phyloP scores from a whole-genome alignment of 2,113 vertebrate genomes.

The Notarius quadriscutis region DNA sequence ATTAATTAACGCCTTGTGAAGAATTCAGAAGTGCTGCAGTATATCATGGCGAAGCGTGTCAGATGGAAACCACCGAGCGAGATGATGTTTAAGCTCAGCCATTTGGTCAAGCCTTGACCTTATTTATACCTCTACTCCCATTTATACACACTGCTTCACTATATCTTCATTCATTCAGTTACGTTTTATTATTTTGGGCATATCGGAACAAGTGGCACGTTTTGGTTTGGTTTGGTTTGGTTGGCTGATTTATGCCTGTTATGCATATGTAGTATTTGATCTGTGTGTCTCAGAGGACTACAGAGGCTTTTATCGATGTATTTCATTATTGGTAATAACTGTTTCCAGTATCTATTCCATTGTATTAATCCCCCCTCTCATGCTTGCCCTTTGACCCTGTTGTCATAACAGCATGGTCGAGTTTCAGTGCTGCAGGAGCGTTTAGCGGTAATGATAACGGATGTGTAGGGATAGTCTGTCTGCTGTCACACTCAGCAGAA shows the following conservation, averaged over 20 bases:
- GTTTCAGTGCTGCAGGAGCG: constrained; percentile 32
- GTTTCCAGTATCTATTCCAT: constrained; percentile 28
- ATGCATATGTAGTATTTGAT: not conserved
- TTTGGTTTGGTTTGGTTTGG: not conserved
- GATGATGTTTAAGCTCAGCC: not conserved
- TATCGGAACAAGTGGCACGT: not conserved
- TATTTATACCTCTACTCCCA: not conserved
- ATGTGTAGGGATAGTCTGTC: constrained; percentile 32
- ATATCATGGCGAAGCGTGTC: not conserved
- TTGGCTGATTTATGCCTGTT: not conserved
- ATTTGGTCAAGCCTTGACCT: not conserved
- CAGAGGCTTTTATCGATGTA: not conserved
- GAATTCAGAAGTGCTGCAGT: not conserved
- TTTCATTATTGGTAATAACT: constrained; percentile 20
- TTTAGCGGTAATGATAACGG: constrained; percentile 50
- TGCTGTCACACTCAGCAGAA: constrained; percentile 47
- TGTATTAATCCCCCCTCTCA: not conserved
- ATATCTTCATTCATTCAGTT: not conserved
- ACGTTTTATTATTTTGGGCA: not conserved
- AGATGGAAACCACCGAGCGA: not conserved
- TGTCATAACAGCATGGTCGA: constrained; percentile 53
- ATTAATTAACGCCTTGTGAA: not conserved
- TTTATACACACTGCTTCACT: not conserved
- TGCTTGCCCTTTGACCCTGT: constrained; percentile 46
- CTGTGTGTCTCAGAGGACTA: not conserved